phyloP scores from a whole-genome alignment of 2,888 invertebrate genomes.

The Hydriomena furcata region DNA sequence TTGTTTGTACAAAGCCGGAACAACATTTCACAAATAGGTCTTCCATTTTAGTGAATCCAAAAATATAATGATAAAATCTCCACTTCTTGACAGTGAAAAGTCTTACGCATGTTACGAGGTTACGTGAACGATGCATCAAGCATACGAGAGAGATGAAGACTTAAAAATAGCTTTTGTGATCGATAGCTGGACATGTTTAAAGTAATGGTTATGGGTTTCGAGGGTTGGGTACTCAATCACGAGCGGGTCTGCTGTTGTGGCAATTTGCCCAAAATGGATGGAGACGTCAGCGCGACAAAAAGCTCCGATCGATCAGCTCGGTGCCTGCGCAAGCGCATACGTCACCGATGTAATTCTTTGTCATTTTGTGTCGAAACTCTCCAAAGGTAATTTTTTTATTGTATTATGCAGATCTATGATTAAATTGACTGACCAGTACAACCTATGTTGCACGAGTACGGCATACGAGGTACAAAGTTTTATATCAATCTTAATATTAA shows the following conservation, averaged over 20 bases:
- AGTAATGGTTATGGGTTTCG: conserved; percentile 61
- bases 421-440: too few relatives aligned
- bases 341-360: conserved; percentile 36
- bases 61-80: conserved; percentile 29
- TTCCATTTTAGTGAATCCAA: conserved; percentile 11
- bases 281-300: conserved; percentile 80
- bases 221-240: conserved; percentile 67
- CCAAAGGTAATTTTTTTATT: not conserved
- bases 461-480: too few relatives aligned
- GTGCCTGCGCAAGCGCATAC: conserved; percentile 63
- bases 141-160: conserved; percentile 48
- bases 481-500: not conserved
- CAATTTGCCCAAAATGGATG: conserved; percentile 79
- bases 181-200: conserved; percentile 72
- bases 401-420: too few relatives aligned
- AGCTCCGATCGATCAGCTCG: conserved; percentile 75
- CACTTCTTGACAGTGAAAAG: conserved; percentile 51
- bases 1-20: conserved; percentile 45
- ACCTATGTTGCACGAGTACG: too few relatives aligned
- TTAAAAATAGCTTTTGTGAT: conserved; percentile 65
- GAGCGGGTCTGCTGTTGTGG: conserved; percentile 59
- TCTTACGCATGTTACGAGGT: conserved; percentile 42
- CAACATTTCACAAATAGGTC: conserved; percentile 26
- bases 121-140: conserved; percentile 46
- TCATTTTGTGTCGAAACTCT: not conserved